Conservation (phyloP, 2,113 vertebrate species). For the Typhlomys cinereus region DNA sequence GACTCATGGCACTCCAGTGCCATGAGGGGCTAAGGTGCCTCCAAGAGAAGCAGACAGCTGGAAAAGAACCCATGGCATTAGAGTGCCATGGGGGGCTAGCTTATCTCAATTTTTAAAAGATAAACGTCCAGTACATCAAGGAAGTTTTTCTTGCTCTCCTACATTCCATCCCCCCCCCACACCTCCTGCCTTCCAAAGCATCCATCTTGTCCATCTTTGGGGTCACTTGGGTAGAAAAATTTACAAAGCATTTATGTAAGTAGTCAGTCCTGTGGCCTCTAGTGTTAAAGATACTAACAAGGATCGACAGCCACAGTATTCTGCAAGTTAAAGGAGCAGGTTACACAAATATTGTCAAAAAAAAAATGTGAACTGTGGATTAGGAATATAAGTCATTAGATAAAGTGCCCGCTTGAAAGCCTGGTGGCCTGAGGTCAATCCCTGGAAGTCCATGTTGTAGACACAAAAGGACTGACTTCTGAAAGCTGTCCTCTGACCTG, state of each 20-base stretch:
- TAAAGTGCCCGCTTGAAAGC: too few species aligned
- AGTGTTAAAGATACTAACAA: slow-evolving; percentile 46
- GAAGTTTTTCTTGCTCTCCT: neutral
- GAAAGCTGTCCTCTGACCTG: too few species aligned
- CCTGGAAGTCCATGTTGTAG: too few species aligned
- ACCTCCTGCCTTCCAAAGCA: neutral
- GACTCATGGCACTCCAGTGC: too few species aligned
- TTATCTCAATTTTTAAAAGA: neutral
- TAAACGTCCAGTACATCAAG: neutral
- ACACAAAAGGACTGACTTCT: too few species aligned
- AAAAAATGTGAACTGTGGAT: too few species aligned
- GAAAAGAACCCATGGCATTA: too few species aligned
- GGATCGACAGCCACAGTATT: slow-evolving; percentile 36
- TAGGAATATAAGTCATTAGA: too few species aligned
- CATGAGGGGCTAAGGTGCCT: too few species aligned
- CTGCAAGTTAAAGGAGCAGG: neutral
- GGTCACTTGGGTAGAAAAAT: slow-evolving; percentile 42
- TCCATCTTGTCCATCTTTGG: slow-evolving; percentile 59
- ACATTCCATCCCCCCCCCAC: neutral
- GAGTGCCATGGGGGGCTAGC: too few species aligned
- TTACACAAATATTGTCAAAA: slow-evolving; percentile 41
- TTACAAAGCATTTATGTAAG: slow-evolving; percentile 54
- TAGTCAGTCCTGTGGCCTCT: slow-evolving; percentile 51
- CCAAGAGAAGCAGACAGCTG: too few species aligned
- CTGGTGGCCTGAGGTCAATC: too few species aligned